Evolutionary conservation across 2,797 vertebrate genomes (phyloP).

Genomic region (Sebastes melanostomus): DNA sequence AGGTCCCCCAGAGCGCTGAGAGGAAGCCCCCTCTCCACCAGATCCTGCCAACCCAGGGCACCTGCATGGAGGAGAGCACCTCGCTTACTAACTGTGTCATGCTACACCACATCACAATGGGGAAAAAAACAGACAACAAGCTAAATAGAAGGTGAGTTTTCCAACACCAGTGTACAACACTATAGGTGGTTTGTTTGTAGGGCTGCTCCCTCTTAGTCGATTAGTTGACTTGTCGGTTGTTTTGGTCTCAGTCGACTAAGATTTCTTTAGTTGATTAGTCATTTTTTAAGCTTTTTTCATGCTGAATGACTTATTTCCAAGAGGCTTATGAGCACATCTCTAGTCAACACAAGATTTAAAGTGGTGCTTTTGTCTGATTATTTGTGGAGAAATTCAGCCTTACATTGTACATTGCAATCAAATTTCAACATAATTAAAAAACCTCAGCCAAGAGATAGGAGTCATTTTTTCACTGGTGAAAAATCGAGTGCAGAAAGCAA

Average conservation of each 20-base stretch:
- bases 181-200: neutral
- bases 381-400: too few relatives aligned
- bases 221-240: too few relatives aligned
- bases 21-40: conserved; percentile 82
- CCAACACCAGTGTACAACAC: neutral
- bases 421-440: neutral
- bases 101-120: neutral
- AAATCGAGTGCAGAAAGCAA: neutral
- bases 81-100: neutral
- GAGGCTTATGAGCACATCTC: too few relatives aligned
- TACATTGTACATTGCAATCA: neutral
- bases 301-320: too few relatives aligned
- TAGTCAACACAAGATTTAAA: too few relatives aligned
- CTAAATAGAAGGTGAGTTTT: neutral
- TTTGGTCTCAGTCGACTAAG: too few relatives aligned
- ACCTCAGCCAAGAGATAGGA: neutral
- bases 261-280: too few relatives aligned
- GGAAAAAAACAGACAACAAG: neutral
- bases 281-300: too few relatives aligned
- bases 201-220: too few relatives aligned
- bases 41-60: conserved; percentile 85
- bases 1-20: conserved; percentile 84
- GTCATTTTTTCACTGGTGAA: neutral
- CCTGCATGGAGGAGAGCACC: conserved; percentile 72
- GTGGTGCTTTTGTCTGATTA: too few relatives aligned